Evolutionary conservation across 2,113 vertebrate genomes (phyloP).

Genomic region (Siphamia tubifer): DNA sequence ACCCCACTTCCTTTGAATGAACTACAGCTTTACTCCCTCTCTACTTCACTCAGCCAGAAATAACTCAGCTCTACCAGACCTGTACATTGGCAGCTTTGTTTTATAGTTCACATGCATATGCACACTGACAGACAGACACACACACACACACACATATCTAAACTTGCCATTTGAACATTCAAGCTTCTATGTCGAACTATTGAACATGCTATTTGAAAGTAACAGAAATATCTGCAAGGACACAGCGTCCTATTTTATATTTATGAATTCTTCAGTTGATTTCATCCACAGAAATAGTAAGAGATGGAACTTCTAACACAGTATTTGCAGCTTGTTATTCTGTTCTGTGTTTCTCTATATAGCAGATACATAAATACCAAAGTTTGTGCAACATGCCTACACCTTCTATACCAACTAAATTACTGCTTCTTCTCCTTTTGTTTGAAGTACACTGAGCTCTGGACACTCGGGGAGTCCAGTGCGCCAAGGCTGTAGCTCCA

Average conservation of each 20-base stretch:
- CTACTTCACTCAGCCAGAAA: conserved; percentile 60
- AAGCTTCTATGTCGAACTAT: conserved; percentile 39
- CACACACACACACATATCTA: not conserved
- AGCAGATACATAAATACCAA: not conserved
- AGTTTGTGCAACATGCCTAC: not conserved
- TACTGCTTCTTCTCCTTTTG: not conserved
- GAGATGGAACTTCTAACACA: no score
- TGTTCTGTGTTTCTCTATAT: not conserved
- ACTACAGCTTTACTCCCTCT: conserved; percentile 40
- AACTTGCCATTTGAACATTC: conserved; percentile 24
- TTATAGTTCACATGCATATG: conserved; percentile 24
- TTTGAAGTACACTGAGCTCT: conserved; percentile 79
- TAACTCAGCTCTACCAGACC: conserved; percentile 49
- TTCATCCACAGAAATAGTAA: not conserved
- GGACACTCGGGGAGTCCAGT: conserved; percentile 82
- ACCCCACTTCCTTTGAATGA: conserved; percentile 63
- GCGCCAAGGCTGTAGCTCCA: conserved; percentile 63
- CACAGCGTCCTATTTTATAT: conserved; percentile 35
- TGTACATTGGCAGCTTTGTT: conserved; percentile 51
- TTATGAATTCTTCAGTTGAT: conserved; percentile 23
- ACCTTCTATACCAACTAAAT: not conserved
- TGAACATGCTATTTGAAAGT: conserved; percentile 14
- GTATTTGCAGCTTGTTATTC: not conserved
- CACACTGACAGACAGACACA: not conserved
- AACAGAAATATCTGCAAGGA: conserved; percentile 38